phyloP scores from a whole-genome alignment of 2,797 vertebrate species.

The Steatocranus sp. region DNA sequence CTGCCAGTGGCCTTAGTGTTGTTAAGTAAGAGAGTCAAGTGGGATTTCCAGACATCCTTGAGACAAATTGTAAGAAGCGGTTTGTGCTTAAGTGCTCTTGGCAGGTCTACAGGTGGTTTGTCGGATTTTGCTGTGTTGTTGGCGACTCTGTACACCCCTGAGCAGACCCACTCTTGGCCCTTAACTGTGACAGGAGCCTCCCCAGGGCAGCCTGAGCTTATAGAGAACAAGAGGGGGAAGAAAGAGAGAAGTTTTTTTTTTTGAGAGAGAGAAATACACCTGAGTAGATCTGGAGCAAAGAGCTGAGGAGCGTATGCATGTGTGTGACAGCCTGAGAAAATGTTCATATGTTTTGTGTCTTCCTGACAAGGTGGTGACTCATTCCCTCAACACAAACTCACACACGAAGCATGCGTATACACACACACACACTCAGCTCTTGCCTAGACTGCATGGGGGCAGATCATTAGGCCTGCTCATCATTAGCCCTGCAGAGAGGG shows the following conservation, averaged over 20 bases:
- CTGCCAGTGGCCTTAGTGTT: not conserved
- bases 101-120: conserved; percentile 43
- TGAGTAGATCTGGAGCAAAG: conserved; percentile 17
- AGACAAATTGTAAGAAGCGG: conserved; percentile 43
- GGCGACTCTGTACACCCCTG: not conserved
- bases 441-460: not conserved
- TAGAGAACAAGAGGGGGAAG: not conserved
- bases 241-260: not conserved
- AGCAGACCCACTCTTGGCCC: conserved; percentile 4
- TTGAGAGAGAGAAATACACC: not conserved
- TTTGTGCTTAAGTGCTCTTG: conserved; percentile 30
- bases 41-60: conserved; percentile 43
- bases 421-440: not conserved
- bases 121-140: not conserved
- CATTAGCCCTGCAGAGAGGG: conserved; percentile 26
- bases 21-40: conserved; percentile 21
- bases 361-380: conserved; percentile 43
- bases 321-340: conserved; percentile 37
- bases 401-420: not conserved
- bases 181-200: conserved; percentile 23
- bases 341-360: conserved; percentile 47
- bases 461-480: conserved; percentile 25
- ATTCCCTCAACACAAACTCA: conserved; percentile 21
- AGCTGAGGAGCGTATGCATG: not conserved
- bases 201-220: conserved; percentile 20